These are phyloP conservation scores for Microctonus hyperodae DNA, from an alignment of 2,888 invertebrate species.

Conservation along the genomic window DNA sequence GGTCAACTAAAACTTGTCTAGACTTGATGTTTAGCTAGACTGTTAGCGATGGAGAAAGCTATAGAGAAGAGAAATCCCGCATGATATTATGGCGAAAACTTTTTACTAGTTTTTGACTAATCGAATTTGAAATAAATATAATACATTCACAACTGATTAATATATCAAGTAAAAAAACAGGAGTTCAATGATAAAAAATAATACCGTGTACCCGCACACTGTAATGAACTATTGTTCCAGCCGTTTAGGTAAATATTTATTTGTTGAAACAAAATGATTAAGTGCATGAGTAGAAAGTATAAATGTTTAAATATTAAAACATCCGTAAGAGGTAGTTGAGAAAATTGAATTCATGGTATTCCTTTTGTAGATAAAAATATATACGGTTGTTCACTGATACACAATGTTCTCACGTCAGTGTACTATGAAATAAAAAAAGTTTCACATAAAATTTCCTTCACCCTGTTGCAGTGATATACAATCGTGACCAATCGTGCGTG, in stretches of 20 bases:
- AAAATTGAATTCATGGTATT: neutral
- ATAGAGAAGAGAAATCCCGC: slow-evolving; percentile 23
- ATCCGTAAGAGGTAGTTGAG: neutral
- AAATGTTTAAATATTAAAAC: neutral
- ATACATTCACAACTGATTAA: neutral
- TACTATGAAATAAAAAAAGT: neutral
- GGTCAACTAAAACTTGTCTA: slow-evolving; percentile 1
- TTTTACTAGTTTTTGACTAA: slow-evolving; percentile 13
- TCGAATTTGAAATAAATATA: slow-evolving; percentile 12
- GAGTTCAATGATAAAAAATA: no score
- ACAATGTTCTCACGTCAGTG: slow-evolving; percentile 1
- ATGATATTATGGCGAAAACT: slow-evolving; percentile 18
- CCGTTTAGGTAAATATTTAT: neutral
- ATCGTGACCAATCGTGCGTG: slow-evolving; percentile 26
- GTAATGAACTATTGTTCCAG: neutral
- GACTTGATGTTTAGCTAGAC: slow-evolving; percentile 18
- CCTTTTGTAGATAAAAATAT: neutral
- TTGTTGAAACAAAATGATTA: neutral
- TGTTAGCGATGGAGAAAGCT: slow-evolving; percentile 29
- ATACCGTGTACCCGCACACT: neutral
- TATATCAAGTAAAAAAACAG: no score
- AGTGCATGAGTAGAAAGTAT: neutral
- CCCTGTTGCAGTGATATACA: neutral
- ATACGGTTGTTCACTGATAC: neutral
- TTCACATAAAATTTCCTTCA: slow-evolving; percentile 1